Evolutionary conservation across 2,797 vertebrate genomes (phyloP).

Genomic region (Chiroxiphia lanceolata): DNA sequence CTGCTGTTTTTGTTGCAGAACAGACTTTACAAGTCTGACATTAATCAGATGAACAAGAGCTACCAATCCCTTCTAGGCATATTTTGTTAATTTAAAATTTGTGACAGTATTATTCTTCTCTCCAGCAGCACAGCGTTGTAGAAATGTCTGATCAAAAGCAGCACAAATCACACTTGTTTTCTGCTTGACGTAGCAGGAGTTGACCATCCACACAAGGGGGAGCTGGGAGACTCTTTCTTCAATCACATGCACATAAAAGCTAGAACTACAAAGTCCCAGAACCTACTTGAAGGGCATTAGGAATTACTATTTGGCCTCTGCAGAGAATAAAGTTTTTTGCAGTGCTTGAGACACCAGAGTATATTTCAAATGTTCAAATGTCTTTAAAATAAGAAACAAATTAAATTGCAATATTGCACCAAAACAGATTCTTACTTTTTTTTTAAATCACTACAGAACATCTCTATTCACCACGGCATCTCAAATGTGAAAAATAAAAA

Average conservation of each 20-base stretch:
- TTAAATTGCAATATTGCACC: not conserved
- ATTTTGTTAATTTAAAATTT: constrained; percentile 67
- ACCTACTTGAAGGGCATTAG: not conserved
- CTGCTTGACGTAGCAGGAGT: constrained; percentile 38
- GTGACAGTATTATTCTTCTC: constrained; percentile 61
- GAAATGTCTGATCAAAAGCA: constrained; percentile 60
- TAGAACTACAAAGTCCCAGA: not conserved
- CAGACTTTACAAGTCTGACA: constrained; percentile 46
- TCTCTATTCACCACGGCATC: not conserved
- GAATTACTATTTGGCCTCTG: constrained; percentile 1
- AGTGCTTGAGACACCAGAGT: not conserved
- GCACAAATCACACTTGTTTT: constrained; percentile 59
- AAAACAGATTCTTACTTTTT: not conserved
- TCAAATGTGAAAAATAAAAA: not conserved
- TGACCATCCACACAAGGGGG: constrained; percentile 42
- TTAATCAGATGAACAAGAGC: constrained; percentile 60
- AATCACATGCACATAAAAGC: not conserved
- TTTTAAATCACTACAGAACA: not conserved
- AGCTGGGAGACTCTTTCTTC: constrained; percentile 58
- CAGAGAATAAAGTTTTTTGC: not conserved
- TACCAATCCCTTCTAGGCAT: constrained; percentile 48
- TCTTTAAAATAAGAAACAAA: constrained; percentile 15
- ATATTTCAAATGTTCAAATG: not conserved
- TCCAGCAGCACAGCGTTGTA: constrained; percentile 36
- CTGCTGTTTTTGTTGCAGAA: not conserved